Percentiles rank a stretch among this genome's conserved stretches.
Evolutionary conservation across 2,797 vertebrate species (phyloP).

Genomic region (Lates japonicus): DNA sequence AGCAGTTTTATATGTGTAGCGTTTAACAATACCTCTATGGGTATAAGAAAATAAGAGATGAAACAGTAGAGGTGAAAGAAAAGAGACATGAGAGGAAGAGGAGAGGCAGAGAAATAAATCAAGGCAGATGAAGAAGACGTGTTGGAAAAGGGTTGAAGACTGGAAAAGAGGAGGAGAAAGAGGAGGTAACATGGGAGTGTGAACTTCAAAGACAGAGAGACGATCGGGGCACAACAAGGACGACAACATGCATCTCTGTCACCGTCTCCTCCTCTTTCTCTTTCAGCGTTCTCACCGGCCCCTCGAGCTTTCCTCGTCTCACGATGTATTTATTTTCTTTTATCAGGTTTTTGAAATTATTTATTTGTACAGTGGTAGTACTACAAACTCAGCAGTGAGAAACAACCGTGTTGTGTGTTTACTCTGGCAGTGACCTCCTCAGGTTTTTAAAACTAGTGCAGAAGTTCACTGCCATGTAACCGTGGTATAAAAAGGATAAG

Average conservation of each 20-base stretch:
- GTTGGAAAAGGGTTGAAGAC: not conserved
- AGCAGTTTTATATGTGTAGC: not conserved
- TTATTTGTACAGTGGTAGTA: not conserved
- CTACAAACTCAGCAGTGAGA: not conserved
- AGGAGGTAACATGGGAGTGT: not conserved
- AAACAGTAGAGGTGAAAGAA: not conserved
- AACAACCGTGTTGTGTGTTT: not conserved
- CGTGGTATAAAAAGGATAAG: too few species aligned
- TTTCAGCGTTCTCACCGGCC: not conserved
- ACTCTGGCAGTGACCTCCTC: too few species aligned
- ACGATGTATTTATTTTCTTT: not conserved
- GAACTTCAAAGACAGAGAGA: constrained; percentile 42
- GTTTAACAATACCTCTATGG: too few species aligned
- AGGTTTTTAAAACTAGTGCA: not conserved
- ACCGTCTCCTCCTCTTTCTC: constrained; percentile 2
- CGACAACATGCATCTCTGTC: constrained; percentile 11
- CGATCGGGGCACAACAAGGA: not conserved
- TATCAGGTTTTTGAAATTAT: not conserved
- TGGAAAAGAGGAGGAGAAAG: not conserved
- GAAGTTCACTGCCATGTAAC: not conserved
- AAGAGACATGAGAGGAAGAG: not conserved
- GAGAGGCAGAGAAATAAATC: constrained; percentile 5
- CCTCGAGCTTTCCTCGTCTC: constrained; percentile 7
- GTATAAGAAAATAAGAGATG: not conserved
- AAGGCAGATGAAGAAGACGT: constrained; percentile 26